Evolutionary conservation across 2,888 invertebrate species (phyloP).

Genomic region (Schizaphis graminum): DNA sequence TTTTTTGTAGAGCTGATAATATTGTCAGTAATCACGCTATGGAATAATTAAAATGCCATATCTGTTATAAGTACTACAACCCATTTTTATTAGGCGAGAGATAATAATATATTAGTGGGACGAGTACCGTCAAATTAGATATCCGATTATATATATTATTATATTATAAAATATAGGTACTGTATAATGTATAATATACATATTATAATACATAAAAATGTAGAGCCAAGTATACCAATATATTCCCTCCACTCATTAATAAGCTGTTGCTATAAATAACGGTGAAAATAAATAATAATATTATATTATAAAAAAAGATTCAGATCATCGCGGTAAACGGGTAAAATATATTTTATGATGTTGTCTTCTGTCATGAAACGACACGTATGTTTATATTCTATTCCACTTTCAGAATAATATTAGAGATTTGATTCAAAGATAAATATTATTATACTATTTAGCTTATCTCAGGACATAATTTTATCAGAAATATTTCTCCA

Average conservation of each 20-base stretch:
- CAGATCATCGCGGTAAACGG: neutral
- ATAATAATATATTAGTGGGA: too few species aligned
- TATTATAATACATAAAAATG: neutral
- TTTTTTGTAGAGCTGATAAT: too few species aligned
- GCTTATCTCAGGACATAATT: neutral
- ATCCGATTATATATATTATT: too few species aligned
- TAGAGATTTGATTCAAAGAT: neutral
- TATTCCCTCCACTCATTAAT: neutral
- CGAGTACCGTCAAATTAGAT: too few species aligned
- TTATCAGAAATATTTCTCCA: neutral
- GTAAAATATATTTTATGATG: neutral
- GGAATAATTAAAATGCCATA: too few species aligned
- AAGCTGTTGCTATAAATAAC: neutral
- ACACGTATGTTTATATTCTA: neutral
- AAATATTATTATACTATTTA: neutral
- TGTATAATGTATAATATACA: too few species aligned
- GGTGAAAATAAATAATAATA: neutral
- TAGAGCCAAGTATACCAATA: neutral
- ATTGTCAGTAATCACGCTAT: too few species aligned
- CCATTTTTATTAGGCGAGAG: too few species aligned
- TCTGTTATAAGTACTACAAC: too few species aligned
- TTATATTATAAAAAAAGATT: neutral
- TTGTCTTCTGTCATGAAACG: neutral
- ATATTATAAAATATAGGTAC: too few species aligned
- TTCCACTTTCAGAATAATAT: neutral